Evolutionary conservation across 1,140 invertebrate species (phyloP), one percentile per base, ranked within the genome.

Genomic region (Drosophila sucinea): DNA sequence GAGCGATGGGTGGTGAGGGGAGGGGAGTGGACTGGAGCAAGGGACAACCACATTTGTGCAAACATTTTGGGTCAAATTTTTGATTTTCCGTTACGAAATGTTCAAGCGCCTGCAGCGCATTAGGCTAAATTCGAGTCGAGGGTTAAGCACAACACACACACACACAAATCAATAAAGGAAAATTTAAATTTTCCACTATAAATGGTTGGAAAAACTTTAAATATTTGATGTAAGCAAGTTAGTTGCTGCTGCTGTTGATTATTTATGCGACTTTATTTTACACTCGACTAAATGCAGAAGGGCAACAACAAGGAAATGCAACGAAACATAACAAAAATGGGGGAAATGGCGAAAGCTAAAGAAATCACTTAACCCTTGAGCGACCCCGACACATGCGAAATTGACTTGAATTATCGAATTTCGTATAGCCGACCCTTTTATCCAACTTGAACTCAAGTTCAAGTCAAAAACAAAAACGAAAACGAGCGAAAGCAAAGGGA

Each of bases 361-460:
- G 79, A 77, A 81, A 82, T 82, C 79, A 67, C 79, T 81, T 82
- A 82, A 82, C 79, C 79, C 79, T 82, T 82, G 79, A 78, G 70
- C 79, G 64, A 82, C 67, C 79, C 79, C 79, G 79, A 82, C 79
- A 82, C 74, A 82, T 82, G 74, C 79, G 79, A 78, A 82, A 82
- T 82, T 82, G 79, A 82, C 79, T 82, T 82, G 79, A 82, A 82
- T 82, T 82, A 82, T 82, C 79, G 79, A 82, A 82, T 82, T 82
- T 82, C 70, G 79, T 69, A 69, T 77, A 63, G 64, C 62, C 79
- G 79, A 82, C 74, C 79, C 79, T 82, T 82, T 82, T 82, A 82
- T 67, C 67, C 77, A 82, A 77, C 76, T 83, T 83, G 76, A 83
- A 79, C 80, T 79, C 76, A 72, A 83, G 80, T 83, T 83, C 80